Conservation (phyloP, 2,888 invertebrate genomes). For the Agrotis puta region DNA sequence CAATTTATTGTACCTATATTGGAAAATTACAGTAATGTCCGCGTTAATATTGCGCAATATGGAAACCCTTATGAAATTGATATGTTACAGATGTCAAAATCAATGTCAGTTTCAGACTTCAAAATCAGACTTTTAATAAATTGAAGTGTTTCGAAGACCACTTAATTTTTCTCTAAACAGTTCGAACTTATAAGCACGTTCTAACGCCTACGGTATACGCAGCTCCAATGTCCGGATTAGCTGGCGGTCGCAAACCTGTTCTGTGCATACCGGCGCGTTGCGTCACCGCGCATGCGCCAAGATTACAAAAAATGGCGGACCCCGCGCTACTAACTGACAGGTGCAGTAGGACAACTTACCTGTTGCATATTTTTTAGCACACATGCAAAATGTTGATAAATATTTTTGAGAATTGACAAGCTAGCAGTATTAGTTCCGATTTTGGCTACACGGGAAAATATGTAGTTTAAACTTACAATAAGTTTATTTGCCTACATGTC, state of each 20-base stretch:
- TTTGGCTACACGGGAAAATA: neutral
- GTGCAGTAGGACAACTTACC: constrained; percentile 31
- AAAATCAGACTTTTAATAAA: neutral
- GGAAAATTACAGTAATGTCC: constrained; percentile 12
- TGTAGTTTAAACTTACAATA: too few relatives aligned
- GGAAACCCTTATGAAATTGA: constrained; percentile 9
- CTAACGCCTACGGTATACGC: constrained; percentile 48
- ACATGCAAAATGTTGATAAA: neutral
- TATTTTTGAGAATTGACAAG: neutral
- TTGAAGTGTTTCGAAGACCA: neutral
- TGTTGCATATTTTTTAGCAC: too few relatives aligned
- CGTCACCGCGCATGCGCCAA: constrained; percentile 66
- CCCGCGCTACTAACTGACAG: neutral
- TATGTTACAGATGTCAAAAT: constrained; percentile 2
- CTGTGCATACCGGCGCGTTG: constrained; percentile 64
- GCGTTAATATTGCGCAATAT: neutral
- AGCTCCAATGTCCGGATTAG: constrained; percentile 57
- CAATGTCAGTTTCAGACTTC: neutral
- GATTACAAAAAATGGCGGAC: constrained; percentile 64
- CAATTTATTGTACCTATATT: neutral
- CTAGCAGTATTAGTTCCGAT: neutral
- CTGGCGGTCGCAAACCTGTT: constrained; percentile 64
- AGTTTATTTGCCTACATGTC: neutral
- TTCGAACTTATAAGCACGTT: constrained; percentile 21
- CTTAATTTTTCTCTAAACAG: constrained; percentile 19